A percentile compares a stretch with the other conserved stretches of the same genome.
These are phyloP conservation scores for Pygoscelis antarcticus DNA, from an alignment of 2,113 vertebrate species.

Conservation along the genomic window DNA sequence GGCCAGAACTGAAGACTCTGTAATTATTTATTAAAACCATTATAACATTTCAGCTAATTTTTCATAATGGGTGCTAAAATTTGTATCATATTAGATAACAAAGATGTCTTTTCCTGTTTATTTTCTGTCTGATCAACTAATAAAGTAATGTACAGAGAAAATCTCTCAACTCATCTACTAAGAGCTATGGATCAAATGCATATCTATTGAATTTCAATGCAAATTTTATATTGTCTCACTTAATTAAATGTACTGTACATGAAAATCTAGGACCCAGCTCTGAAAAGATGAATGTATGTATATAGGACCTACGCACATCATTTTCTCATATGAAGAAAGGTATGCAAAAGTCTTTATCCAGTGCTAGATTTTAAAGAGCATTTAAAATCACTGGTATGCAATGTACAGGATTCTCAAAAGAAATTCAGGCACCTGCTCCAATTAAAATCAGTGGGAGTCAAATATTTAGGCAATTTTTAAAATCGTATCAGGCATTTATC, in stretches of 20 bases:
- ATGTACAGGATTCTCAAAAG: not conserved
- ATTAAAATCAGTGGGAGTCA: not conserved
- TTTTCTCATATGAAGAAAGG: not conserved
- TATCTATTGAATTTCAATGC: not conserved
- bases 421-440: not conserved
- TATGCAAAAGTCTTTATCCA: not conserved
- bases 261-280: not conserved
- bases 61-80: not conserved
- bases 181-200: not conserved
- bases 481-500: not conserved
- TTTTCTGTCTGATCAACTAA: not conserved
- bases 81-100: not conserved
- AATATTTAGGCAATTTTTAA: not conserved
- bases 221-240: not conserved
- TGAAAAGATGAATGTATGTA: not conserved
- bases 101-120: not conserved
- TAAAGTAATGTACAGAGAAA: not conserved
- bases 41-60: not conserved
- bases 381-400: not conserved
- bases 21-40: not conserved
- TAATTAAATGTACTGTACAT: not conserved
- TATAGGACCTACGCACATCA: not conserved
- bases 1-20: not conserved
- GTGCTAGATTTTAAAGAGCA: not conserved
- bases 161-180: not conserved